phyloP scores from a whole-genome alignment of 2,113 vertebrate genomes.

The Octodon degus region DNA sequence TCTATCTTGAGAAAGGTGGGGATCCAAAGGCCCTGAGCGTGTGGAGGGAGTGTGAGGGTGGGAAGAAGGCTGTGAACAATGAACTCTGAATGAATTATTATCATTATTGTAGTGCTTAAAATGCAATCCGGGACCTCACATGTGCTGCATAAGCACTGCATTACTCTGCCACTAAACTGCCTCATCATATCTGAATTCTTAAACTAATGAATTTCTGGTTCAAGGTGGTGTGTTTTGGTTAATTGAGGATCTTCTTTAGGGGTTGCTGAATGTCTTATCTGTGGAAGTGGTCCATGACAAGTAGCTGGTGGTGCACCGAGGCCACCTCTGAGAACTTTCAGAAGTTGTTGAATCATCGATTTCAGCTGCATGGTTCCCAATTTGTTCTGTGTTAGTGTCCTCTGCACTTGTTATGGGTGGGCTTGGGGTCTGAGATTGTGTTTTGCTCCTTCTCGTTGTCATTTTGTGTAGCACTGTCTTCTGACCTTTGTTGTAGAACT shows the following conservation, averaged over 20 bases:
- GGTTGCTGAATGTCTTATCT: background rate
- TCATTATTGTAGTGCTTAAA: background rate
- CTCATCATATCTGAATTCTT: background rate
- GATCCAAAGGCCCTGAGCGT: rapidly evolving
- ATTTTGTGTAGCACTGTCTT: too few species aligned
- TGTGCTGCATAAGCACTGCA: background rate
- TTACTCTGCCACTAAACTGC: background rate
- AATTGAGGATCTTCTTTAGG: background rate
- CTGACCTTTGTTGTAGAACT: too few species aligned
- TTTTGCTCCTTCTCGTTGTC: too few species aligned
- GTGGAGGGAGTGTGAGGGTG: background rate
- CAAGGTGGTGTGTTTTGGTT: background rate
- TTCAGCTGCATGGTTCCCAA: too few species aligned
- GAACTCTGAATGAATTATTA: background rate
- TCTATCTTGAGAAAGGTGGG: background rate
- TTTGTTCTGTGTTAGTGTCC: too few species aligned
- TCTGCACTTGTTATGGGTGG: too few species aligned
- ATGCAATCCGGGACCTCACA: background rate
- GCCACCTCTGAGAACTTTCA: background rate
- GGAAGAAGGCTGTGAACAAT: rapidly evolving
- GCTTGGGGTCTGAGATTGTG: too few species aligned
- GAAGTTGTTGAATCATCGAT: too few species aligned
- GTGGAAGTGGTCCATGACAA: too few species aligned
- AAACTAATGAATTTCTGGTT: background rate
- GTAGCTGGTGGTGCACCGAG: too few species aligned